Evolutionary conservation across 2,797 vertebrate genomes (phyloP).

Genomic region (Brotula barbata): DNA sequence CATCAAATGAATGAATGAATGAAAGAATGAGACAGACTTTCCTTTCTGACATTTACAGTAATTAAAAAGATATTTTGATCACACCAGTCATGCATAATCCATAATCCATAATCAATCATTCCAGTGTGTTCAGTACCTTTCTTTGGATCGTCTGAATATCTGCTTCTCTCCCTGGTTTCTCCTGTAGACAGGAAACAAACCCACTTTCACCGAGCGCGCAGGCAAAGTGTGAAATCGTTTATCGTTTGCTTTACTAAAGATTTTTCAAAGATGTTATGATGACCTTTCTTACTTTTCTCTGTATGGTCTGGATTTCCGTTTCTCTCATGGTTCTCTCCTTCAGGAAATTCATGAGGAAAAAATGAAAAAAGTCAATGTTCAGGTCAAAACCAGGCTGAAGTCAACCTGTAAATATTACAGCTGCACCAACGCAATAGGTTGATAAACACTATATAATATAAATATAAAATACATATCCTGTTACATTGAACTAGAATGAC

Average conservation of each 20-base stretch:
- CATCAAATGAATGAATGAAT: conserved; percentile 10
- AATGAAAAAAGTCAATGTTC: neutral
- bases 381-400: too few species aligned
- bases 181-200: conserved; percentile 55
- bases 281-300: conserved; percentile 72
- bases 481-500: neutral
- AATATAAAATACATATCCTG: too few species aligned
- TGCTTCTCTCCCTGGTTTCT: conserved; percentile 73
- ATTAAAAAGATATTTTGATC: too few species aligned
- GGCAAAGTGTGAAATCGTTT: neutral
- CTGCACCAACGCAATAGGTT: too few species aligned
- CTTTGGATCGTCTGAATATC: conserved; percentile 77
- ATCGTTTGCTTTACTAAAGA: too few species aligned
- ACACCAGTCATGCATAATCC: too few species aligned
- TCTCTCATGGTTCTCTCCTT: conserved; percentile 72
- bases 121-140: conserved; percentile 72
- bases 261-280: neutral
- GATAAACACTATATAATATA: too few species aligned
- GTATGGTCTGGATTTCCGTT: conserved; percentile 73
- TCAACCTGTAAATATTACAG: too few species aligned
- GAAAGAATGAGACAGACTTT: too few species aligned
- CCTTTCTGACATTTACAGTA: too few species aligned
- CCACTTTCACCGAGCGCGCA: neutral
- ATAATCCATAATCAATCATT: too few species aligned
- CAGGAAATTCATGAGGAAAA: conserved; percentile 20